Conservation (phyloP, 2,888 invertebrate species). For the Marasmarcha lunaedactyla region DNA sequence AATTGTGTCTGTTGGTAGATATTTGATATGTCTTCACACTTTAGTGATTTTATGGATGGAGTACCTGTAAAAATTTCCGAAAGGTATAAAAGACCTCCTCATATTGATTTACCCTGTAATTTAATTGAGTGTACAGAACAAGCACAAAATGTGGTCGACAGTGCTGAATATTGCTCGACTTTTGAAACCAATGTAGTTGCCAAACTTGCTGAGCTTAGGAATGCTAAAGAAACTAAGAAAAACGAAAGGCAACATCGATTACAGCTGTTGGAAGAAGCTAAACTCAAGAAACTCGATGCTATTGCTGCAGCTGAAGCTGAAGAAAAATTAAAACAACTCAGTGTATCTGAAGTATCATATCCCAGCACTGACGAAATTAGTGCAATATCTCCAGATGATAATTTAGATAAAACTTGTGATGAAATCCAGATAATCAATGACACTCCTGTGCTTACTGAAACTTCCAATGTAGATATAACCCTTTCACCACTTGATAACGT, state of each 20-base stretch:
- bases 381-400: constrained; percentile 63
- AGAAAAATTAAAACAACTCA: constrained; percentile 67
- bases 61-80: constrained; percentile 91
- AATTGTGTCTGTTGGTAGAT: constrained; percentile 27
- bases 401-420: constrained; percentile 46
- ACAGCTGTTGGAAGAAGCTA: constrained; percentile 69
- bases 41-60: constrained; percentile 80
- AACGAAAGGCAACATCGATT: constrained; percentile 73
- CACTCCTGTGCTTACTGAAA: constrained; percentile 23
- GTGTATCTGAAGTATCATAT: constrained; percentile 70
- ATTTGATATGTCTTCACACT: constrained; percentile 57
- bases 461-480: constrained; percentile 20
- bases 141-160: constrained; percentile 47
- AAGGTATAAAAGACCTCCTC: constrained; percentile 84
- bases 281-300: constrained; percentile 64
- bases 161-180: constrained; percentile 72
- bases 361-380: constrained; percentile 73
- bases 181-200: constrained; percentile 79
- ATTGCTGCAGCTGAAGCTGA: constrained; percentile 58
- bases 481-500: constrained; percentile 26
- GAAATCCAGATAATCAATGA: constrained; percentile 29
- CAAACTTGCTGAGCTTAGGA: constrained; percentile 79
- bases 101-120: constrained; percentile 63
- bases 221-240: constrained; percentile 72
- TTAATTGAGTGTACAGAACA: constrained; percentile 39